phyloP scores from a whole-genome alignment of 2,113 vertebrate species.

The Eonycteris spelaea region DNA sequence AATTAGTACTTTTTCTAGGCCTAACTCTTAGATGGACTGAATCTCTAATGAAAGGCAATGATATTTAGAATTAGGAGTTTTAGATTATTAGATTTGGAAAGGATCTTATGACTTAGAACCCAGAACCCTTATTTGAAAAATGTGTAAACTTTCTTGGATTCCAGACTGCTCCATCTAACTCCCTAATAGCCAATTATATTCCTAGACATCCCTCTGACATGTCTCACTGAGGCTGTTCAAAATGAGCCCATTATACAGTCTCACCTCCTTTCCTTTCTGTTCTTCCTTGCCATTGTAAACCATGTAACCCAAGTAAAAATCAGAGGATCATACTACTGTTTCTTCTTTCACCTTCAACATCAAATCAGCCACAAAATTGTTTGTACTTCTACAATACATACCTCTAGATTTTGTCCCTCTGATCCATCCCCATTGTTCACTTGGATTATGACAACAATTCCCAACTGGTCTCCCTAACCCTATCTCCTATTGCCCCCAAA shows the following conservation, averaged over 20 bases:
- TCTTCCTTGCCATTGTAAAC: neutral
- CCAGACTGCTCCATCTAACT: neutral
- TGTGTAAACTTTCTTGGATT: neutral
- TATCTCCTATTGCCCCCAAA: neutral
- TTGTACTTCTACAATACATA: too few relatives aligned
- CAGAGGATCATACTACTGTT: neutral
- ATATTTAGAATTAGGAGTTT: neutral
- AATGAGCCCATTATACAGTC: neutral
- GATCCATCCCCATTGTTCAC: neutral
- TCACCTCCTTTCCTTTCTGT: neutral
- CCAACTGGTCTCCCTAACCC: neutral
- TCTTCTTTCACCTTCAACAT: neutral
- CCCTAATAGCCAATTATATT: neutral
- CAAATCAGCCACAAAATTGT: neutral
- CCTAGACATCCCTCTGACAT: neutral
- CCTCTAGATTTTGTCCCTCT: neutral
- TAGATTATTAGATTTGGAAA: neutral
- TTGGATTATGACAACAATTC: neutral
- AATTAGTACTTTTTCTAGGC: neutral
- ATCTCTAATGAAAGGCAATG: neutral
- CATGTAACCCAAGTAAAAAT: neutral
- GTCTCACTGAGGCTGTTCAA: neutral
- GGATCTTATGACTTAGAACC: neutral
- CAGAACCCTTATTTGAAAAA: neutral
- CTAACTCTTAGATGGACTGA: neutral